Base-by-base conservation (phyloP, 2,113 vertebrate genomes). In the Periophthalmodon schlosseri region DNA sequence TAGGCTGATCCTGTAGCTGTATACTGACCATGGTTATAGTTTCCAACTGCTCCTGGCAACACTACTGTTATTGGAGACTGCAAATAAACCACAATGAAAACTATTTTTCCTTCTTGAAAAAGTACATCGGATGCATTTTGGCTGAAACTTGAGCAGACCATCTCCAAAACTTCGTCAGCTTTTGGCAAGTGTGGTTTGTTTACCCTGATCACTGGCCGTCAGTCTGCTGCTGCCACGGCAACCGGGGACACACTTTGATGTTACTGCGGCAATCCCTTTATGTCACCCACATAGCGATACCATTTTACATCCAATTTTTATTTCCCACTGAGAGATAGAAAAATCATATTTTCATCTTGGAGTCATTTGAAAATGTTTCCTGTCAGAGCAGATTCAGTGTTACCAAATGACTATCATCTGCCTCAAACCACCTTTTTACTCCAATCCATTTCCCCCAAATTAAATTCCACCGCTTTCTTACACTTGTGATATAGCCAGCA, bases 391-490 rank as follows among this genome's bases (percentile, higher is more conserved):
- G 68, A 66, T 69, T 50, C 69, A 28, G 34, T 21, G 70, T 33
- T 5, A 85, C 61, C 69, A 64, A 81, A 80, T 68, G 56, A 78
- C 57, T 67, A 70, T 81, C 71, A 70, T 84, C 69, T 50, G 39
- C 78, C 66, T 50, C n/a, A 68, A 77, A 77, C 64, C 52, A 47
- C 61, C 56, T 76, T 78, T 60, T 73, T 71, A 74, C 72, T 74
- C 20, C 58, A 54, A 82, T 73, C 65, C 72, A 79, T 85, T 87
- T 65, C 77, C 61, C 52, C 61, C 28, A 65, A 75, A 82, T 85
- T 79, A 74, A 77, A 86, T 70, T 70, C 56, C 49, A 73, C 57
- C 70, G 24, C 34, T 69, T 78, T 84, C 84, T 77, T 68, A 72
- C 77, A 69, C 60, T 69, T 64, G 65, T 69, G 68, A 82, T 76